Base-by-base conservation (phyloP, 1,140 invertebrate species). In the Patella vulgata region DNA sequence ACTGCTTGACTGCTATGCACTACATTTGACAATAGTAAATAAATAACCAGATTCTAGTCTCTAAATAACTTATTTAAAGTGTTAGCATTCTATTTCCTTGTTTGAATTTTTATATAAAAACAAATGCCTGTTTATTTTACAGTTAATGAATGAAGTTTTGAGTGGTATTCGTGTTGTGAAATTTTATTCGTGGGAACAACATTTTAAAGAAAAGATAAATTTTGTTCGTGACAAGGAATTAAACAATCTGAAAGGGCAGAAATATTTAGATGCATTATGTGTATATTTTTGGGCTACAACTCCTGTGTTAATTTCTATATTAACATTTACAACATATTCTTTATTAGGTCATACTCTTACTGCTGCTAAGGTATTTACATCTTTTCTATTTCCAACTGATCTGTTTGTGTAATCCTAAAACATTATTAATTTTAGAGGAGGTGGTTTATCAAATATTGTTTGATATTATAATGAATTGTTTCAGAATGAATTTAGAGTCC, bases 271-370 rank as follows among this genome's bases (percentile, higher is more conserved):
- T 86, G 97, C 97, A n/a, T 83, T 97, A 48, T 99, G 97, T 86
- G 97, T 99, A 1, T 98, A 95, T 82, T 94, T 99, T 81, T 99
- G 97, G 97, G 97, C 97, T 1, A 96, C 95, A 8, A 98, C 97
- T n/a, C 97, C 97, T 0, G 92, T 98, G 46, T 77, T 98, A 1
- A 96, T 99, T 66, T 92, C 95, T 1, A 90, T 97, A 55, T 85
- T 97, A 1, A 98, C 96, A 0, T 96, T 99, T 78, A 88, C 89
- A 4, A 92, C 92, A 0, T 98, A 96, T 78, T 89, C 91, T n/a
- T 78, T 94, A 12, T 75, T 95, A 53, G 93, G 94, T 5, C 90
- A 96, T 78, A 55, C 87, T 54, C 86, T 99, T 0, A 91, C 90
- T 58, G 92, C 96, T 4, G 91, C 95, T 36, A 95, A 92, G 44